Percentiles rank a stretch among this genome's conserved stretches.
Evolutionary conservation across 2,797 vertebrate genomes (phyloP).

Genomic region (Chrosomus eos): DNA sequence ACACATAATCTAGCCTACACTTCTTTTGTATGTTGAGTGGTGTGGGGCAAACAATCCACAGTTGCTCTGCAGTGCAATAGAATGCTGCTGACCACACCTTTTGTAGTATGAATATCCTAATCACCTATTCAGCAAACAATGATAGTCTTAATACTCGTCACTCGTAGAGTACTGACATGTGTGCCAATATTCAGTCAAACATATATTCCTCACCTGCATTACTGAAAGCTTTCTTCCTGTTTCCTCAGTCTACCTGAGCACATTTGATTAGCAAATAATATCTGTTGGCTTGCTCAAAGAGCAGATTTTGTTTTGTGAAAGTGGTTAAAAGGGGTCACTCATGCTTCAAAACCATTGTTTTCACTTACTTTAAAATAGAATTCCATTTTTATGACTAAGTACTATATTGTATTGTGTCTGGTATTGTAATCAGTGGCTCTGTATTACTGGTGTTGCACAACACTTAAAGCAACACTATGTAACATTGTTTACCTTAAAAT

Average conservation of each 20-base stretch:
- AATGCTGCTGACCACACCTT: conserved; percentile 4
- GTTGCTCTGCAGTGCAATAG: not conserved
- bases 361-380: not conserved
- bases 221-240: not conserved
- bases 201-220: not conserved
- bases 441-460: not conserved
- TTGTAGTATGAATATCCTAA: conserved; percentile 31
- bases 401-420: not conserved
- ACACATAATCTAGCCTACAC: not conserved
- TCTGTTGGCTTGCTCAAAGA: conserved; percentile 13
- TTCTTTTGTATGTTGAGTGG: not conserved
- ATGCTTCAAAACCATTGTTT: not conserved
- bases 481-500: no score
- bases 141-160: not conserved
- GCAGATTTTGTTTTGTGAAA: conserved; percentile 2
- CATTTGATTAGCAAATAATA: conserved; percentile 56
- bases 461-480: no score
- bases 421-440: not conserved
- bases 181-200: not conserved
- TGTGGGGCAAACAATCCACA: not conserved
- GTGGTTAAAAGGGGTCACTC: not conserved
- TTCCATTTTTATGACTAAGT: not conserved
- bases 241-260: conserved; percentile 12
- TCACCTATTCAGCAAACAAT: conserved; percentile 4
- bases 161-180: not conserved